Base-by-base conservation (phyloP, 2,888 invertebrate species). In the Ephialtes manifestator region DNA sequence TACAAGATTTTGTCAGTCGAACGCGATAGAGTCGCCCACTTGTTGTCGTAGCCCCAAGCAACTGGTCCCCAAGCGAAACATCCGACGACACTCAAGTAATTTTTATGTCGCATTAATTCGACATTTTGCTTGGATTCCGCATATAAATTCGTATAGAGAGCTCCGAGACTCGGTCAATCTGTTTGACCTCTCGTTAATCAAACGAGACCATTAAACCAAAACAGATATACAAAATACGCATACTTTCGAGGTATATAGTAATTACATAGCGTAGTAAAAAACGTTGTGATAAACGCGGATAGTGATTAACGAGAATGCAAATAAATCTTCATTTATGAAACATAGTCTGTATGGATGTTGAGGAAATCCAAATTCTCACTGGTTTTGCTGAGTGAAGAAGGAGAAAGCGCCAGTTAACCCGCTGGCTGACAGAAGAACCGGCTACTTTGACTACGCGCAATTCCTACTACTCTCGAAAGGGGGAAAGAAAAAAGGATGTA, bases 1-100 rank as follows among this genome's bases (percentile, higher is more conserved):
- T 87, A 87, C 88, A 88, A 84, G 88, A 88, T 88, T 88, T 88
- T 77, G 87, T 86, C 87, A 88, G 86, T 86, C 86, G 79, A 83
- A 82, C 81, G 83, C 84, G 82, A 88, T 86, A 83, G 87, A 88
- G 87, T 87, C 87, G 88, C 87, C 88, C 87, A 88, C 88, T 87
- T 87, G 87, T 81, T 58, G 46, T 80, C 83, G 71, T 83, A 79
- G 79, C 76, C 71, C 58, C 39, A 55, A 75, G 35, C 58, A 83
- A 83, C 85, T 58, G 67, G 67, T 76, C 60, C 63, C 48, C 20
- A 28, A 18, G 20, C 67, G 68, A 74, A 72, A 84, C 78, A 24
- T 70, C 46, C 81, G 74, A 68, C 81, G 58, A 75, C 76, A 43
- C 80, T 76, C 83, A 65, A 80, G 72, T 83, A 80, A 85, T 72